Evolutionary conservation across 92 coral and sea anemone genomes (phyloP), one percentile per base, ranked within the genome.

Genomic region (Actinostola sp.): DNA sequence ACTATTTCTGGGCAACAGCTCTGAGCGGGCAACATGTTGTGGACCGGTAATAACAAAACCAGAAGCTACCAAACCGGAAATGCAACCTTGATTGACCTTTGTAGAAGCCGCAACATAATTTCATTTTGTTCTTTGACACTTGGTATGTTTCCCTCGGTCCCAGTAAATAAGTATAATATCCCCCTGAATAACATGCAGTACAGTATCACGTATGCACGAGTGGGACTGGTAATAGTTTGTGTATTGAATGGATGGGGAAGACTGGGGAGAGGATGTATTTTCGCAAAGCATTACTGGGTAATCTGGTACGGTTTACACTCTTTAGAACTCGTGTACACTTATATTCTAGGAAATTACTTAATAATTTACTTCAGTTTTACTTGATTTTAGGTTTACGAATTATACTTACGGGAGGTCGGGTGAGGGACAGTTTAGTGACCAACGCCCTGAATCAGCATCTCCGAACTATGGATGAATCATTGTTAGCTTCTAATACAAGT

Each of bases 371-470:
- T n/a, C n/a, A n/a, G n/a, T n/a, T n/a, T n/a, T n/a, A n/a, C n/a
- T n/a, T n/a, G 2, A 7, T n/a, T 68, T 27, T 31, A 50, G 13
- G 19, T 45, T 30, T 48, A 42, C 30, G 36, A 51, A 12, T 41
- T 1, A 68, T 86, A 90, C 96, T 90, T 69, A 90, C 96, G 96
- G 93, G 67, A 88, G 92, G 63, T 90, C 96, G 27, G 96, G 96
- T 23, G 96, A 90, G 11, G 96, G 96, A 60, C 96, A 90, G 83
- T 90, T 90, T 77, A 90, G 77, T 6, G 96, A 90, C 92, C 92
- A 90, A 72, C 96, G 96, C 8, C 96, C 96, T 32, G 96, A 90
- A 69, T 90, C 96, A 28, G 96, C 61, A 63, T 90, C 96, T 25
- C 96, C 96, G 78, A 90, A 90, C 96, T 90, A 74, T 41, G 62